Base-by-base conservation (phyloP, 2,113 vertebrate species). In the Tylochromis polylepis region DNA sequence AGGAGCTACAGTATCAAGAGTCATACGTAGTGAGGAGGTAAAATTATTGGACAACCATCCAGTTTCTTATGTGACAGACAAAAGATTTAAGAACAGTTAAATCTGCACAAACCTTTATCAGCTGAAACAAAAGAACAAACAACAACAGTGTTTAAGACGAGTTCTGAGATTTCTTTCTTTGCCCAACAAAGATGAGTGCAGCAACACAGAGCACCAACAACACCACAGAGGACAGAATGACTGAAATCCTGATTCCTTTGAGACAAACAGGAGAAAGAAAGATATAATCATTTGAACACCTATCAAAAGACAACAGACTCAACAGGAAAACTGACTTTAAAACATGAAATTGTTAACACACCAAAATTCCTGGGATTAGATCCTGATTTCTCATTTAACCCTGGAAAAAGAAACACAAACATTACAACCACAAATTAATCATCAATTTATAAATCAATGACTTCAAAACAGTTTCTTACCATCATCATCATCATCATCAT, bases 131-230 rank as follows among this genome's bases (percentile, higher is more conserved):
- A 59, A 59, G 29, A 3, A 5, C 14, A 59, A 3, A 5, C 14
- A 59, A 29, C 24, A 59, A 10, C 27, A 10, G 0, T 0, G 4
- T 58, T 58, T 59, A 59, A 59, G 3, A 59, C 0, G 27, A 59
- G 27, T 29, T 4, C 41, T 43, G 41, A 36, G 3, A n/a, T 36
- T 36, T 36, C 18, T n/a, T 34, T 4, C 2, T 36, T 3, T 62
- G 20, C 59, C 16, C 0, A 10, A 62, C 4, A 62, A 62, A 62
- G 16, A 2, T n/a, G 10, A 62, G 1, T 0, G 3, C 29, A 62
- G 59, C 29, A 34, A 1, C 29, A 0, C 9, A 62, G 29, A 11
- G 1, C 9, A 36, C 59, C 59, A 62, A 36, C 18, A n/a, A 62
- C 10, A 36, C 3, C 29, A 0, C 31, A 62, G 31, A 0, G 2